Percentiles rank a stretch among this genome's conserved stretches.
phyloP scores from a whole-genome alignment of 2,888 invertebrate genomes.

The Penaeus monodon region DNA sequence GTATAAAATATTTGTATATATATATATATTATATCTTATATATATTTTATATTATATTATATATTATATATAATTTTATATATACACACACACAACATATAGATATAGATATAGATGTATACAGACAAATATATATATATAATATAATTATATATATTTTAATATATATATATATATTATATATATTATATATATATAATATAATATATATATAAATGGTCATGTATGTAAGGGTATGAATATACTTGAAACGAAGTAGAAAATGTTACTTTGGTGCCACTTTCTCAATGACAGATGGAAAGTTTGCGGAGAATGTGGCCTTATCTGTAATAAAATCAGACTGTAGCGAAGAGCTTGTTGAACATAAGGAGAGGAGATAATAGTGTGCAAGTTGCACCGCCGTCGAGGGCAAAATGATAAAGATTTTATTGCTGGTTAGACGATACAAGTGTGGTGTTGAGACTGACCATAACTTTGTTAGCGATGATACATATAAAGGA shows the following conservation, averaged over 20 bases:
- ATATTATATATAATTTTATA: too few relatives aligned
- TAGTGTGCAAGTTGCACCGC: too few relatives aligned
- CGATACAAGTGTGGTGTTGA: too few relatives aligned
- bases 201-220: neutral
- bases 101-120: neutral
- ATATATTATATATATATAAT: slow-evolving; percentile 6
- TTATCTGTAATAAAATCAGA: neutral
- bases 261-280: neutral
- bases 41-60: too few relatives aligned
- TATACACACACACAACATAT: too few relatives aligned
- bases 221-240: neutral
- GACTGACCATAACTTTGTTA: too few relatives aligned
- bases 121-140: neutral
- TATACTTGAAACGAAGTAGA: neutral
- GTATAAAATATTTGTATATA: too few relatives aligned
- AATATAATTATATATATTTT: slow-evolving; percentile 12
- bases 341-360: neutral
- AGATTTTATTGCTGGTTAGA: too few relatives aligned
- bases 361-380: too few relatives aligned
- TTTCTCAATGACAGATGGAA: neutral
- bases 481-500: too few relatives aligned
- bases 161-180: slow-evolving; percentile 2
- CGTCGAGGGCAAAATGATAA: too few relatives aligned
- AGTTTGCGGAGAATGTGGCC: neutral
- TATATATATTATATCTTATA: too few relatives aligned